Percentiles rank a stretch among this genome's conserved stretches.
phyloP scores from a whole-genome alignment of 2,797 vertebrate genomes.

The Meriones psammophilus region DNA sequence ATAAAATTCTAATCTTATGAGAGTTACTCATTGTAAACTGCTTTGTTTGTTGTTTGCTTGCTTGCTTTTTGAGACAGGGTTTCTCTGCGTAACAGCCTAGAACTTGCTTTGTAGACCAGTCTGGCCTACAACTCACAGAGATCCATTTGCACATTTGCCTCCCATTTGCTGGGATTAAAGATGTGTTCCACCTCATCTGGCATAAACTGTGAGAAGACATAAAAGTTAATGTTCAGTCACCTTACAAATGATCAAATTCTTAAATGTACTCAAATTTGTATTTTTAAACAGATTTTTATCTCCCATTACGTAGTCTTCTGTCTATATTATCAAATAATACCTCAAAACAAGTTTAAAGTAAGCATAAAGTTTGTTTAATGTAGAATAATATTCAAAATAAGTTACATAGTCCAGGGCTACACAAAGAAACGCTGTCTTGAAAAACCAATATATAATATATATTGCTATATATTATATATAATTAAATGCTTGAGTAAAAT shows the following conservation, averaged over 20 bases:
- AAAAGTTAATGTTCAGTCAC: neutral
- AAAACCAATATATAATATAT: too few relatives aligned
- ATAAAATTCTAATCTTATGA: neutral
- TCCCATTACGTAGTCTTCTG: neutral
- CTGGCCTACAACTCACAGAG: neutral
- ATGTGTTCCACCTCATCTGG: neutral
- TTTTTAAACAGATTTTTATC: neutral
- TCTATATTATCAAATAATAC: neutral
- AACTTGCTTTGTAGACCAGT: neutral
- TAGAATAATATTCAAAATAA: neutral
- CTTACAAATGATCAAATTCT: neutral
- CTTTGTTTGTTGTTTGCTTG: neutral
- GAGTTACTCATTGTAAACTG: neutral
- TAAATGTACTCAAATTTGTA: neutral
- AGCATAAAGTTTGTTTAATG: neutral
- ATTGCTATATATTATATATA: neutral
- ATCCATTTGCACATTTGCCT: neutral
- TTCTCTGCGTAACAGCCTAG: neutral
- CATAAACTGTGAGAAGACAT: neutral
- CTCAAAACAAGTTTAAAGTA: neutral
- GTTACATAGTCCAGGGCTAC: neutral
- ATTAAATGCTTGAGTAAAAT: neutral
- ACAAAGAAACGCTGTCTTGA: too few relatives aligned
- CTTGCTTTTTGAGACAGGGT: neutral
- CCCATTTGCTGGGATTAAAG: neutral